phyloP scores from a whole-genome alignment of 30 jellyfish, hydroid and myxozoan genomes.

The Phacellophora camtschatica region DNA sequence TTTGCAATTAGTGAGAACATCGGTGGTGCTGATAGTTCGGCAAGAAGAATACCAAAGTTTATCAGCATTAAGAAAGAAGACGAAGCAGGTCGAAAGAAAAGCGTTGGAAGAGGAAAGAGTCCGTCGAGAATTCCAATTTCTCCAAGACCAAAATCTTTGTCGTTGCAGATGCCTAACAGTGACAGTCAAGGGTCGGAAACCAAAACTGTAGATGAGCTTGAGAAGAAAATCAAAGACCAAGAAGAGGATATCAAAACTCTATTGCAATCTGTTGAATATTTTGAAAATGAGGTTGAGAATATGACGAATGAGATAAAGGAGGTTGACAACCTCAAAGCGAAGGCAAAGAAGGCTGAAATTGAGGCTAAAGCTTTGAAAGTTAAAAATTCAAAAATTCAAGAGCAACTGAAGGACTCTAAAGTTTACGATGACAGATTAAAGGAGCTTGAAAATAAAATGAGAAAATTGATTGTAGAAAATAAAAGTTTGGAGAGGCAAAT shows the following conservation, averaged over 20 bases:
- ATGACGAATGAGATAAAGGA: conserved; percentile 46
- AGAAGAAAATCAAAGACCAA: conserved; percentile 40
- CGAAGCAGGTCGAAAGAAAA: neutral
- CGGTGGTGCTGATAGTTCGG: neutral
- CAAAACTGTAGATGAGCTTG: neutral
- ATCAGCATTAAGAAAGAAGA: neutral
- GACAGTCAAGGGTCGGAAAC: neutral
- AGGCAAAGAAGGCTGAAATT: conserved; percentile 31
- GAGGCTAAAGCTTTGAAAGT: conserved; percentile 28
- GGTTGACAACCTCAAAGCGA: conserved; percentile 51
- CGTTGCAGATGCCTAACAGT: neutral
- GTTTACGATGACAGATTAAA: conserved; percentile 34
- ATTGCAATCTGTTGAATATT: conserved; percentile 47
- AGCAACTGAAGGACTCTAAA: conserved; percentile 23
- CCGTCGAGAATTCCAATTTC: conserved; percentile 51
- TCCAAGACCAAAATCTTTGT: conserved; percentile 33
- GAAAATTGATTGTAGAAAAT: conserved; percentile 37
- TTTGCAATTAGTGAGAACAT: neutral
- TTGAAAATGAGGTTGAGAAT: conserved; percentile 79
- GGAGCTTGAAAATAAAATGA: conserved; percentile 36
- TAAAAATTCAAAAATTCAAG: conserved; percentile 12
- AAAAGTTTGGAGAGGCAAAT: conserved; percentile 33
- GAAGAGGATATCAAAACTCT: conserved; percentile 57
- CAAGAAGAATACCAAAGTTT: conserved; percentile 42
- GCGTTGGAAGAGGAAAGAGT: neutral